Conservation (phyloP, 2,888 invertebrate genomes). For the Gymnoscelis rufifasciata region DNA sequence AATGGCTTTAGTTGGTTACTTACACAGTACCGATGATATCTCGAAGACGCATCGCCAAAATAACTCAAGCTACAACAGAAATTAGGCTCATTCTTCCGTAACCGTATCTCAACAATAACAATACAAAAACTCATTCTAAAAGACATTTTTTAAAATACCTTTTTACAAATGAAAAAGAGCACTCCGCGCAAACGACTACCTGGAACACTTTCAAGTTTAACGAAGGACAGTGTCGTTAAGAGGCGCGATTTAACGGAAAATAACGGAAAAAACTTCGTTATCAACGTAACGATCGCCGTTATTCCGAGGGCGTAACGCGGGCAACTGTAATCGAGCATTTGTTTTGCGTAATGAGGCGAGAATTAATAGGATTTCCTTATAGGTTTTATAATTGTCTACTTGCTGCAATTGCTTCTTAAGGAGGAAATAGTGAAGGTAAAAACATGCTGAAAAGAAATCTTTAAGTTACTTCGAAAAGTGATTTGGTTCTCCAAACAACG, state of each 20-base stretch:
- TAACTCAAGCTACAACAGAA: conserved; percentile 21
- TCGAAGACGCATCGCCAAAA: conserved; percentile 15
- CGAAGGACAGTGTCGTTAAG: conserved; percentile 64
- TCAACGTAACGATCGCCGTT: conserved; percentile 64
- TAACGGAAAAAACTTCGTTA: conserved; percentile 54
- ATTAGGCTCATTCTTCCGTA: conserved; percentile 31
- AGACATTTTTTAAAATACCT: conserved; percentile 47
- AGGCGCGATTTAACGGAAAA: conserved; percentile 66
- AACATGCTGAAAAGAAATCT: neutral
- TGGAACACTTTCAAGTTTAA: conserved; percentile 66
- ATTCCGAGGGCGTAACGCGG: conserved; percentile 17
- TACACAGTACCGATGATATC: conserved; percentile 1
- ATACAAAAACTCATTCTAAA: conserved; percentile 47
- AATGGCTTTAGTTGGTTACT: neutral
- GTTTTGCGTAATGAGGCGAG: conserved; percentile 30
- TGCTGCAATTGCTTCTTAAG: conserved; percentile 2
- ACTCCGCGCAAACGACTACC: conserved; percentile 64
- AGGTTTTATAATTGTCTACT: conserved; percentile 20
- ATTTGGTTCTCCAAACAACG: too few species aligned
- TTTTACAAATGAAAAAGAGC: conserved; percentile 65
- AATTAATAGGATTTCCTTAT: conserved; percentile 28
- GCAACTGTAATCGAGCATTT: conserved; percentile 24
- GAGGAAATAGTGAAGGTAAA: neutral
- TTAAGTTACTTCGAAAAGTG: neutral
- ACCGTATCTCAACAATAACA: conserved; percentile 47